Conservation (phyloP, 1,140 invertebrate species). For the Archivesica marissinica region DNA sequence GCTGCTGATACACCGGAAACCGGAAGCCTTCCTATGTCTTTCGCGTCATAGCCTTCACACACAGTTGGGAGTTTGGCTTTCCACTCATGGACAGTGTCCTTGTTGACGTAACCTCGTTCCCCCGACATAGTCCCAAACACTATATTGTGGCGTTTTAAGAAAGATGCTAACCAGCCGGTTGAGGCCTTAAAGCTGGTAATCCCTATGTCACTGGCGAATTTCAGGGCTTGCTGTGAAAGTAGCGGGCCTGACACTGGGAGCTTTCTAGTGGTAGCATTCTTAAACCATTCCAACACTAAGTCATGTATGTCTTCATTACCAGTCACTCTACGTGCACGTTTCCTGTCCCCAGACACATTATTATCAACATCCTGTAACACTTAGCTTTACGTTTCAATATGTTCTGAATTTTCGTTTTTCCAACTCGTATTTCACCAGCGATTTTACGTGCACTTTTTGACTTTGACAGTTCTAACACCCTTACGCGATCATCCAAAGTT, state of each 20-base stretch:
- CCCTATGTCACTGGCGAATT: slow-evolving; percentile 61
- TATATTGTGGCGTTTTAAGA: slow-evolving; percentile 55
- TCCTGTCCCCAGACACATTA: slow-evolving; percentile 39
- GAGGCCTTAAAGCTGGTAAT: slow-evolving; percentile 72
- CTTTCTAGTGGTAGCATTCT: slow-evolving; percentile 1
- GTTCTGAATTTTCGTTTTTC: slow-evolving; percentile 51
- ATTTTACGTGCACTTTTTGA: slow-evolving; percentile 40
- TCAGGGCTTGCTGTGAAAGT: slow-evolving; percentile 43
- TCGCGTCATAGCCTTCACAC: slow-evolving; percentile 59
- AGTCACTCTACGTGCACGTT: slow-evolving; percentile 6
- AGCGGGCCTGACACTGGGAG: slow-evolving; percentile 57
- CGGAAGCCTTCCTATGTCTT: too few species aligned
- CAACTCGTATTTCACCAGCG: slow-evolving; percentile 41
- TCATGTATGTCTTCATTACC: slow-evolving; percentile 61
- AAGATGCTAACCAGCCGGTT: slow-evolving; percentile 65
- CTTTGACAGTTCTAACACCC: background rate
- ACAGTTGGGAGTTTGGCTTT: slow-evolving; percentile 46
- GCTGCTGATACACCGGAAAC: too few species aligned
- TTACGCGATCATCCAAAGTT: slow-evolving; percentile 31
- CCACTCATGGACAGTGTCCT: slow-evolving; percentile 32
- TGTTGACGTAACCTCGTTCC: slow-evolving; percentile 56
- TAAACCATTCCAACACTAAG: slow-evolving; percentile 46
- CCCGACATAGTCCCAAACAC: slow-evolving; percentile 48
- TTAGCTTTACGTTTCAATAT: slow-evolving; percentile 40
- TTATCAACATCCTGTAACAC: slow-evolving; percentile 46